A percentile compares a stretch with the other conserved stretches of the same genome.
Conservation (phyloP, 1,140 invertebrate genomes). For the Belonocnema kinseyi region DNA sequence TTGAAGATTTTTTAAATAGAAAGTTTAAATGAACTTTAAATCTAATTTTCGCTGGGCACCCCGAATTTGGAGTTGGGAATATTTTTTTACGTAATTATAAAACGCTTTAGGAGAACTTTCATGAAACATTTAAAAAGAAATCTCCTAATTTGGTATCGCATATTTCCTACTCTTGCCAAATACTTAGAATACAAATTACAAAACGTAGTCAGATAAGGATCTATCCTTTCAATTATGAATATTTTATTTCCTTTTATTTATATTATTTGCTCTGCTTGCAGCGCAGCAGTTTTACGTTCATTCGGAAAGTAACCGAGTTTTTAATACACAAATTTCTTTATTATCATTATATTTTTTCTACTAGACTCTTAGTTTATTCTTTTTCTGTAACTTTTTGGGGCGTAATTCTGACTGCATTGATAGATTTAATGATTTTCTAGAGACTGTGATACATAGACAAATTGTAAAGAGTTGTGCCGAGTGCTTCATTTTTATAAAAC, state of each 20-base stretch:
- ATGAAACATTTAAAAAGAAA: background rate
- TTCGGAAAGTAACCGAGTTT: background rate
- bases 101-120: background rate
- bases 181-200: constrained; percentile 14
- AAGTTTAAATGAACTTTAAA: too few species aligned
- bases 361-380: background rate
- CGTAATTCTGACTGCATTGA: constrained; percentile 29
- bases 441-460: constrained; percentile 51
- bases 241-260: constrained; percentile 10
- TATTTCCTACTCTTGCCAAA: constrained; percentile 20
- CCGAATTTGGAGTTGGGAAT: background rate
- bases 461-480: constrained; percentile 36
- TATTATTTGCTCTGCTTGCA: background rate
- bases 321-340: background rate
- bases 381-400: constrained; percentile 10
- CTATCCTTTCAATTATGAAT: background rate
- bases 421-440: constrained; percentile 43
- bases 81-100: background rate
- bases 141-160: background rate
- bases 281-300: too few species aligned
- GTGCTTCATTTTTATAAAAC: constrained; percentile 37
- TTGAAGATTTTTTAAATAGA: too few species aligned
- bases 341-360: background rate
- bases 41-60: too few species aligned
- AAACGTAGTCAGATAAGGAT: background rate